These are phyloP conservation scores for Brevimyrus niger DNA, from an alignment of 2,113 vertebrate genomes.

Conservation along the genomic window DNA sequence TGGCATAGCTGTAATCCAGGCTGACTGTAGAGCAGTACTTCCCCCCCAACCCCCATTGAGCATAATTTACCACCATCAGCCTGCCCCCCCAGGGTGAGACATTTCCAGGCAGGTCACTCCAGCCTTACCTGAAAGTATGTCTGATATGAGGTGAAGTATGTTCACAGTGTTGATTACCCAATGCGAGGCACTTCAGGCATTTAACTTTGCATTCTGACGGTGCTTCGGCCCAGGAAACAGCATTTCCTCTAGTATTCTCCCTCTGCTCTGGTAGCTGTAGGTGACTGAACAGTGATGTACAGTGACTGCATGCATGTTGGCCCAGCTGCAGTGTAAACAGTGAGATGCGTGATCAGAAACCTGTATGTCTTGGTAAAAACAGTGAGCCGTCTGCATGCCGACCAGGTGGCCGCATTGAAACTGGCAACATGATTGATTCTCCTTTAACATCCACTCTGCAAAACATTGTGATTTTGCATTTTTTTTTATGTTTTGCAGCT, in stretches of 20 bases:
- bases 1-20: not conserved
- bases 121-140: not conserved
- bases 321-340: not conserved
- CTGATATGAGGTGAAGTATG: not conserved
- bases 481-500: not conserved
- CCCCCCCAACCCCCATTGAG: not conserved
- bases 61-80: not conserved
- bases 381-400: not conserved
- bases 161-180: not conserved
- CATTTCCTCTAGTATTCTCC: not conserved
- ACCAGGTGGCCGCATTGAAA: not conserved
- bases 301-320: not conserved
- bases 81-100: not conserved
- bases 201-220: not conserved
- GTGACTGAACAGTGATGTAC: not conserved
- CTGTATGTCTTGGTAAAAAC: not conserved
- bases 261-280: not conserved
- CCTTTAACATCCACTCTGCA: not conserved
- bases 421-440: not conserved
- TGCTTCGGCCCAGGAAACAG: not conserved
- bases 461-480: not conserved
- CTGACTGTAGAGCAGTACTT: not conserved
- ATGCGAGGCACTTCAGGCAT: not conserved
- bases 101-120: not conserved
- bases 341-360: not conserved